Conservation (phyloP, 2,888 invertebrate species). For the Elysia crispata region DNA sequence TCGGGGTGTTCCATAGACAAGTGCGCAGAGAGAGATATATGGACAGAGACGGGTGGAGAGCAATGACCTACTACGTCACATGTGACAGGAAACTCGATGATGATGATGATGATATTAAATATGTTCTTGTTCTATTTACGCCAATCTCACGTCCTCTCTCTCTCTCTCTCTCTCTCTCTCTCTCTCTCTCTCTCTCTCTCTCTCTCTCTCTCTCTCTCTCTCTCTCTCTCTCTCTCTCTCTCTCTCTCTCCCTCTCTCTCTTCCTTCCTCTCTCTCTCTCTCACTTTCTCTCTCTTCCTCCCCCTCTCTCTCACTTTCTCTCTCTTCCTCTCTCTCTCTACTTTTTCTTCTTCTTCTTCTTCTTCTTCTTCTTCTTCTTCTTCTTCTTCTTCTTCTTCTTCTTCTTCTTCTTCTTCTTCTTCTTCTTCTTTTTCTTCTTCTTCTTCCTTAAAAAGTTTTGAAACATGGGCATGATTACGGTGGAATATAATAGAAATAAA, state of each 20-base stretch:
- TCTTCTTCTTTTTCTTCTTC: not conserved
- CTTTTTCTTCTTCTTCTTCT: not conserved
- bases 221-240: conserved; percentile 32
- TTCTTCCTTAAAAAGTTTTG: no score
- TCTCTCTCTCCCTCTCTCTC: not conserved
- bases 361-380: no score
- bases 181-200: not conserved
- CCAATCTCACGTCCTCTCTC: conserved; percentile 10
- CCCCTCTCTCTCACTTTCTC: conserved; percentile 24
- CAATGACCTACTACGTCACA: no score
- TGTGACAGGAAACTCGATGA: no score
- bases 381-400: conserved; percentile 2
- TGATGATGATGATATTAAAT: no score
- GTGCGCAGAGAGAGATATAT: no score
- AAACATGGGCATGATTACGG: no score
- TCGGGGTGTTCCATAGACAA: no score
- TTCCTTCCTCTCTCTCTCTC: conserved; percentile 17
- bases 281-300: conserved; percentile 31
- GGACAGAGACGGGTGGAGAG: no score
- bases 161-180: conserved; percentile 37
- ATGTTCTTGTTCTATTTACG: no score
- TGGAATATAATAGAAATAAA: no score
- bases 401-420: not conserved
- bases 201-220: conserved; percentile 31
- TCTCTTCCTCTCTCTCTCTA: conserved; percentile 20